phyloP scores from a whole-genome alignment of 2,888 invertebrate genomes.

The Trypoxylon attenuatum region DNA sequence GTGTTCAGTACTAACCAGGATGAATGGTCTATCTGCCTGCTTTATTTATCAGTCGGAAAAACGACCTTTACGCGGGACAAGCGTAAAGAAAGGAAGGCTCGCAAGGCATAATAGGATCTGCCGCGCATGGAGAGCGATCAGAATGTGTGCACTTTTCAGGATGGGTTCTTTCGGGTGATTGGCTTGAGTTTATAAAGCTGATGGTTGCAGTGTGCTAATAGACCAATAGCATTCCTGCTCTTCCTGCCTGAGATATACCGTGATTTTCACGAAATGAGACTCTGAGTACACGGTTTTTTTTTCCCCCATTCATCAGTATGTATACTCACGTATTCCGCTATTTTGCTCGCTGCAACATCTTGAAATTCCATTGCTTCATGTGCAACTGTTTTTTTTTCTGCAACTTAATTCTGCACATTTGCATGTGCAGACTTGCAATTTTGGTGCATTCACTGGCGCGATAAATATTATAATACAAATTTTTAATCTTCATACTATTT shows the following conservation, averaged over 20 bases:
- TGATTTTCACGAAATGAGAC: slow-evolving; percentile 30
- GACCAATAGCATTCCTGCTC: slow-evolving; percentile 27
- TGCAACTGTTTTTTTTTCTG: too few relatives aligned
- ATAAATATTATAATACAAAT: too few relatives aligned
- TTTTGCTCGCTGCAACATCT: too few relatives aligned
- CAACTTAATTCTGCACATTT: too few relatives aligned
- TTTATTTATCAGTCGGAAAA: slow-evolving; percentile 39
- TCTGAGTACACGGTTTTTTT: not conserved
- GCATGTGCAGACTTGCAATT: too few relatives aligned
- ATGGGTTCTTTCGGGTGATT: slow-evolving; percentile 40
- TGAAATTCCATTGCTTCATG: too few relatives aligned
- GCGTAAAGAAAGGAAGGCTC: too few relatives aligned
- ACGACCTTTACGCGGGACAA: slow-evolving; percentile 13
- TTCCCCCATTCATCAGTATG: slow-evolving; percentile 17
- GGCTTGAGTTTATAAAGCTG: slow-evolving; percentile 28
- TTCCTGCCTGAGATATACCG: slow-evolving; percentile 37
- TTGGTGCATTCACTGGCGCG: too few relatives aligned
- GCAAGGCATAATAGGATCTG: too few relatives aligned
- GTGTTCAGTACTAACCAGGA: slow-evolving; percentile 32
- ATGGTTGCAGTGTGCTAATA: slow-evolving; percentile 7
- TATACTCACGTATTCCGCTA: slow-evolving; percentile 22
- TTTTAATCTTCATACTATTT: too few relatives aligned
- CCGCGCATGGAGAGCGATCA: too few relatives aligned
- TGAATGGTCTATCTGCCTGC: slow-evolving; percentile 21
- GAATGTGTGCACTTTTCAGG: slow-evolving; percentile 24